Conservation (phyloP, 1,140 invertebrate species). For the Bradysia coprophila region DNA sequence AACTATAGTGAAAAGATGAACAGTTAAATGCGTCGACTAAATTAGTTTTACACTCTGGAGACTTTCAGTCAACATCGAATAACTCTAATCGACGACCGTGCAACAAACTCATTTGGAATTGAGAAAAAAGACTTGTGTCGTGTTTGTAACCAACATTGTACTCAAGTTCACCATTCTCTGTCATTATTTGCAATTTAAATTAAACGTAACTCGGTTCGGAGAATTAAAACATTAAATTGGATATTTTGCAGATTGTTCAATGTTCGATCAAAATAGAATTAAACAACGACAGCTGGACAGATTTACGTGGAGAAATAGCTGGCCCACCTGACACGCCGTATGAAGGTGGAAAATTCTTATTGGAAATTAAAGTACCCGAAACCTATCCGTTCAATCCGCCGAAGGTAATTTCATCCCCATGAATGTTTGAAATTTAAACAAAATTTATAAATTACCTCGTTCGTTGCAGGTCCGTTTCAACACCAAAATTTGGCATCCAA, state of each 20-base stretch:
- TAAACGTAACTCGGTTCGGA: too few relatives aligned
- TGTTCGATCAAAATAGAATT: conserved; percentile 86
- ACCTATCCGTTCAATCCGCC: conserved; percentile 99
- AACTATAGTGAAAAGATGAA: too few relatives aligned
- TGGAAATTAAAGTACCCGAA: conserved; percentile 97
- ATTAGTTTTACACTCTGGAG: too few relatives aligned
- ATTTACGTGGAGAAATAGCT: conserved; percentile 78
- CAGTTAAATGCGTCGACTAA: too few relatives aligned
- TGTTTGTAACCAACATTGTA: too few relatives aligned
- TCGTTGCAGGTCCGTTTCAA: conserved; percentile 64
- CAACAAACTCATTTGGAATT: too few relatives aligned
- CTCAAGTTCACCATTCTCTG: too few relatives aligned
- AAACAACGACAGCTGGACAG: conserved; percentile 77
- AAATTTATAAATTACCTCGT: neutral
- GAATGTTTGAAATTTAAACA: neutral
- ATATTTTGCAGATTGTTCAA: conserved; percentile 53
- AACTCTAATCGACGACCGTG: too few relatives aligned
- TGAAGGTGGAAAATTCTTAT: conserved; percentile 80
- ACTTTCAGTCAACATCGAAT: too few relatives aligned
- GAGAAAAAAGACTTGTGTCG: too few relatives aligned
- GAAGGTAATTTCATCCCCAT: conserved; percentile 45
- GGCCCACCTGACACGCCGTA: conserved; percentile 94
- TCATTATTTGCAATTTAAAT: too few relatives aligned
- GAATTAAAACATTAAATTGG: neutral
- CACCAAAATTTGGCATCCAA: conserved; percentile 99